Evolutionary conservation across 1,140 invertebrate genomes (phyloP).

Genomic region (Yoshiicerus persimilis): DNA sequence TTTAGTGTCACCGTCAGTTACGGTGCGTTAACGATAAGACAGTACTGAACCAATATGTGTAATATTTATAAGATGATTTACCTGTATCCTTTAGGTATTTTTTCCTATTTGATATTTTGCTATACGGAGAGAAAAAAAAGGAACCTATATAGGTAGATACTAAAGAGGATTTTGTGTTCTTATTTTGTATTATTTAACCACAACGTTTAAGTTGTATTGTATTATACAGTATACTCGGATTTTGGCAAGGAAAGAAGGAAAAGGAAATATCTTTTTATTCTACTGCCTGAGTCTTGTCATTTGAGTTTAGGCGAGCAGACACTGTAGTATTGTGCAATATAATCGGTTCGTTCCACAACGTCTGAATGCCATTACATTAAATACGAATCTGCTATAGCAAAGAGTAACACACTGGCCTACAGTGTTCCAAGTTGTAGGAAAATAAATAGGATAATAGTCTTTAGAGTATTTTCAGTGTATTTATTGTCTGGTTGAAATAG

Average conservation of each 20-base stretch:
- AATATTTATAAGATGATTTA: neutral
- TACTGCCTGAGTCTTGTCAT: neutral
- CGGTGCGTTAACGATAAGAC: neutral
- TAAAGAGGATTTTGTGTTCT: no score
- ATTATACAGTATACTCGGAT: no score
- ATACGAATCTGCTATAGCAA: neutral
- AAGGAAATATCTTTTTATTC: neutral
- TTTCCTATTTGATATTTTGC: no score
- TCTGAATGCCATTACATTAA: slow-evolving; percentile 33
- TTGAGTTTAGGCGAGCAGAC: neutral
- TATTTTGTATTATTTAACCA: no score
- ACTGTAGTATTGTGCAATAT: slow-evolving; percentile 14
- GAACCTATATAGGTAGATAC: no score
- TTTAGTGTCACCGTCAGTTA: neutral
- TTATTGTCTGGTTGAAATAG: neutral
- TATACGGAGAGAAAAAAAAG: no score
- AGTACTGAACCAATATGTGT: neutral
- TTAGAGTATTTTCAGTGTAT: neutral
- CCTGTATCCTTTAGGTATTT: no score
- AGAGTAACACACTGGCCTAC: neutral
- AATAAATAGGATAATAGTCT: neutral
- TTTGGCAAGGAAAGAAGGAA: neutral
- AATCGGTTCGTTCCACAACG: slow-evolving; percentile 43
- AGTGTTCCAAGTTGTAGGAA: neutral
- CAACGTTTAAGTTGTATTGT: no score